Conservation (phyloP, 1,140 invertebrate genomes). For the Pseudomyrmex concolor region DNA sequence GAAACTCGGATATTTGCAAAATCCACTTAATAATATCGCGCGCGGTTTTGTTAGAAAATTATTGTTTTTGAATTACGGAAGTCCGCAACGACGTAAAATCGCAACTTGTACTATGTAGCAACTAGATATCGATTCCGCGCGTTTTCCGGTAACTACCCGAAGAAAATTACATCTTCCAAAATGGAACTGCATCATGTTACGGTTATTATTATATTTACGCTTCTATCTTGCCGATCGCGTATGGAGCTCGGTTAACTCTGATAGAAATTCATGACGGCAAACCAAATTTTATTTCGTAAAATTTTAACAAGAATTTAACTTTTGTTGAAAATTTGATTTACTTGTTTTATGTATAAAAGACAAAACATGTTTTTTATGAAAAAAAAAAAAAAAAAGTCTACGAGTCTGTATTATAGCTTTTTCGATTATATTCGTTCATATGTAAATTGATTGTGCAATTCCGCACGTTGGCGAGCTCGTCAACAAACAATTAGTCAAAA, state of each 20-base stretch:
- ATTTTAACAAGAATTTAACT: no score
- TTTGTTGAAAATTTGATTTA: no score
- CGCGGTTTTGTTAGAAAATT: constrained; percentile 15
- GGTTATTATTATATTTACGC: not conserved
- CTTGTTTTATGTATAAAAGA: no score
- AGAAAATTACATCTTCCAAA: constrained; percentile 18
- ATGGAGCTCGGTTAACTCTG: not conserved
- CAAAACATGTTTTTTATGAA: no score
- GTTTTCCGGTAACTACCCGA: no score
- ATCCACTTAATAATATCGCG: constrained; percentile 33
- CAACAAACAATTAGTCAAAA: constrained; percentile 58
- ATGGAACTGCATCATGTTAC: not conserved
- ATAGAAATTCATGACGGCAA: not conserved
- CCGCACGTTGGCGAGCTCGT: not conserved
- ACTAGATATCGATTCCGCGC: not conserved
- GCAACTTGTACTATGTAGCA: not conserved
- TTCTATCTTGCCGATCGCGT: not conserved
- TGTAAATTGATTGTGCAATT: not conserved
- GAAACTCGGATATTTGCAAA: constrained; percentile 35
- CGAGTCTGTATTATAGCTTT: not conserved
- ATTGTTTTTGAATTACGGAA: constrained; percentile 43
- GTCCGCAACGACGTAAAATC: not conserved
- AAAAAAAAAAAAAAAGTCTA: no score
- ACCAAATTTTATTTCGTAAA: not conserved
- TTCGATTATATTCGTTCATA: not conserved